Conservation (phyloP, 2,113 vertebrate species). For the Verasper variegatus region DNA sequence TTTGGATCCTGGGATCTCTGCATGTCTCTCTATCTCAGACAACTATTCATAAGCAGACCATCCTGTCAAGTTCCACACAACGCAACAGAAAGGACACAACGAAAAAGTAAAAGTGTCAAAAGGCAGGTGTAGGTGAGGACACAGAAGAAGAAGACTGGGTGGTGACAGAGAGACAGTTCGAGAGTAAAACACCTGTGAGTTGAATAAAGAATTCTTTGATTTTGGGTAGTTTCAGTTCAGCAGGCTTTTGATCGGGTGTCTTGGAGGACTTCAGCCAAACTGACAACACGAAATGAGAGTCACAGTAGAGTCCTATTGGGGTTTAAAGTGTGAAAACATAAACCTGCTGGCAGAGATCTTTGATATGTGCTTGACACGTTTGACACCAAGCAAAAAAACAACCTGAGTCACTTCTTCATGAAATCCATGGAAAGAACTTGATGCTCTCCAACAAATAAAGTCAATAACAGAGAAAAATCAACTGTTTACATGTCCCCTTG, state of each 20-base stretch:
- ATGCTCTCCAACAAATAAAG: neutral
- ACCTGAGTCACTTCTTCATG: constrained; percentile 12
- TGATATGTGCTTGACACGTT: constrained; percentile 49
- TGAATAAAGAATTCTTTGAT: constrained; percentile 53
- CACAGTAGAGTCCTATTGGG: constrained; percentile 33
- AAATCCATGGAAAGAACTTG: neutral
- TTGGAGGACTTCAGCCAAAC: constrained; percentile 46
- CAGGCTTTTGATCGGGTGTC: constrained; percentile 57
- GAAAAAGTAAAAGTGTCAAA: constrained; percentile 16
- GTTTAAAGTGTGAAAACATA: constrained; percentile 47
- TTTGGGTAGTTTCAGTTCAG: constrained; percentile 46
- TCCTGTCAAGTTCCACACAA: constrained; percentile 1
- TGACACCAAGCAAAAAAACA: constrained; percentile 39
- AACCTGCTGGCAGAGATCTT: constrained; percentile 30
- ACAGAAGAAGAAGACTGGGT: neutral
- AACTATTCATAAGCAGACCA: neutral
- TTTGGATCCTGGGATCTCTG: neutral
- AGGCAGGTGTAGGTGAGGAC: neutral
- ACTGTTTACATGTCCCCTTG: too few relatives aligned
- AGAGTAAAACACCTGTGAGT: constrained; percentile 16
- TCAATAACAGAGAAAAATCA: neutral
- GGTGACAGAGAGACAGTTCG: constrained; percentile 20
- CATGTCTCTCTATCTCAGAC: neutral
- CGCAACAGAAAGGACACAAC: constrained; percentile 1
- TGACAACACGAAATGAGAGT: constrained; percentile 58